phyloP scores from a whole-genome alignment of 2,113 vertebrate genomes.

The Tiliqua scincoides region DNA sequence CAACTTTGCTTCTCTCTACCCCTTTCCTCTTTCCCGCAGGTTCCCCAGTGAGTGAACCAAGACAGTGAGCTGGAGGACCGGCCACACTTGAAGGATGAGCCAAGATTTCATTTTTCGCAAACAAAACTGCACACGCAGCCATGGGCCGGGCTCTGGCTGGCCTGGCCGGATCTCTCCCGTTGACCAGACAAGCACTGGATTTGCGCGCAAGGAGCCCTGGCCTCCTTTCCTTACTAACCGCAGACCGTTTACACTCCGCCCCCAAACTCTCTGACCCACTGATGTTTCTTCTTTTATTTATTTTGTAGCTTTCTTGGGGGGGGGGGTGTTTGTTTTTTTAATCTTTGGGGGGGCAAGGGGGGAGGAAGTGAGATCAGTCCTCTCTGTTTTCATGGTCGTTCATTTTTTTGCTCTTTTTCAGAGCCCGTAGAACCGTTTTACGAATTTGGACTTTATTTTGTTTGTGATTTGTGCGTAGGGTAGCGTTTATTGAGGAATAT shows the following conservation, averaged over 20 bases:
- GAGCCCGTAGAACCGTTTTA: slow-evolving; percentile 73
- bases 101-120: slow-evolving; percentile 69
- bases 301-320: slow-evolving; percentile 78
- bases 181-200: slow-evolving; percentile 77
- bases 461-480: slow-evolving; percentile 75
- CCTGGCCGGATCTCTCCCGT: slow-evolving; percentile 73
- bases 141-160: slow-evolving; percentile 71
- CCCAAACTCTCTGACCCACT: slow-evolving; percentile 46
- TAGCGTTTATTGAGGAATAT: slow-evolving; percentile 74
- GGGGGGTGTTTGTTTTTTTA: slow-evolving; percentile 74
- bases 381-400: slow-evolving; percentile 65
- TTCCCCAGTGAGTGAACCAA: slow-evolving; percentile 75
- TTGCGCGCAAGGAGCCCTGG: slow-evolving; percentile 71
- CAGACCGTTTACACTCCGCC: slow-evolving; percentile 72
- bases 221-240: slow-evolving; percentile 84
- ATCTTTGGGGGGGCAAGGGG: slow-evolving; percentile 12
- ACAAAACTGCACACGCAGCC: slow-evolving; percentile 76
- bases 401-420: slow-evolving; percentile 62
- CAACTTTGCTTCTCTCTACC: not conserved
- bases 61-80: slow-evolving; percentile 75
- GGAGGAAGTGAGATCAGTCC: not conserved
- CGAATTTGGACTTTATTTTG: slow-evolving; percentile 64
- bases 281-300: slow-evolving; percentile 77
- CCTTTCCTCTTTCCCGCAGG: slow-evolving; percentile 53
- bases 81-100: slow-evolving; percentile 74